phyloP scores from a whole-genome alignment of 2,113 vertebrate species.

The Solea solea region DNA sequence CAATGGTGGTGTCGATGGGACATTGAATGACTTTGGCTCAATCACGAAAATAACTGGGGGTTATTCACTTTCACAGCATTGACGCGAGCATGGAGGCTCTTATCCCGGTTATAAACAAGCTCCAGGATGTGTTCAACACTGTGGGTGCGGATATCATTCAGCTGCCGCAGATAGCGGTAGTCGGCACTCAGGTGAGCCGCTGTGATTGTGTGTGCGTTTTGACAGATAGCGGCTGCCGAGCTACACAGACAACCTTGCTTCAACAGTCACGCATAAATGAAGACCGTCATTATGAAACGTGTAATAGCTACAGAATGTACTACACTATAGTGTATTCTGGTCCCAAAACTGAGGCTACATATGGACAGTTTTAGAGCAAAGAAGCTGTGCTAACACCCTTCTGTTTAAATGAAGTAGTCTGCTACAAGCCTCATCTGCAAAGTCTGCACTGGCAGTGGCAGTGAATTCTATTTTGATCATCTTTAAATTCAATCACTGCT shows the following conservation, averaged over 20 bases:
- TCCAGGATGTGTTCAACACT: conserved; percentile 98
- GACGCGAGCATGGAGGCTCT: conserved; percentile 89
- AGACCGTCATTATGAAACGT: background rate
- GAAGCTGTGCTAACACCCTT: background rate
- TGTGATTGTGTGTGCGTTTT: conserved; percentile 13
- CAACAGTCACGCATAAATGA: background rate
- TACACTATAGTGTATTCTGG: background rate
- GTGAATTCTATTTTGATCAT: conserved; percentile 37
- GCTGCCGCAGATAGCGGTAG: conserved; percentile 97
- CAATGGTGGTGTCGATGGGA: conserved; percentile 80
- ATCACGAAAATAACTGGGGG: conserved; percentile 49
- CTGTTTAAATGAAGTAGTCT: background rate
- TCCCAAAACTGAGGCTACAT: background rate
- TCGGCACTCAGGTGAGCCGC: conserved; percentile 93
- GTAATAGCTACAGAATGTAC: background rate
- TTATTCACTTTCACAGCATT: conserved; percentile 33
- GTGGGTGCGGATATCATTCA: conserved; percentile 97
- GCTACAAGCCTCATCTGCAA: conserved; percentile 5
- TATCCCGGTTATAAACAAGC: conserved; percentile 97
- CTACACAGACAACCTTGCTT: conserved; percentile 42
- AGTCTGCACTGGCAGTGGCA: conserved; percentile 9
- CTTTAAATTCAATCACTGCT: conserved; percentile 9
- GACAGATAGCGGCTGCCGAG: conserved; percentile 26
- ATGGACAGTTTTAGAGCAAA: background rate
- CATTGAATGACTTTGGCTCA: conserved; percentile 86